Evolutionary conservation across 2,888 invertebrate genomes (phyloP), one percentile per base, ranked within the genome.

Genomic region (Petrolisthes manimaculis): DNA sequence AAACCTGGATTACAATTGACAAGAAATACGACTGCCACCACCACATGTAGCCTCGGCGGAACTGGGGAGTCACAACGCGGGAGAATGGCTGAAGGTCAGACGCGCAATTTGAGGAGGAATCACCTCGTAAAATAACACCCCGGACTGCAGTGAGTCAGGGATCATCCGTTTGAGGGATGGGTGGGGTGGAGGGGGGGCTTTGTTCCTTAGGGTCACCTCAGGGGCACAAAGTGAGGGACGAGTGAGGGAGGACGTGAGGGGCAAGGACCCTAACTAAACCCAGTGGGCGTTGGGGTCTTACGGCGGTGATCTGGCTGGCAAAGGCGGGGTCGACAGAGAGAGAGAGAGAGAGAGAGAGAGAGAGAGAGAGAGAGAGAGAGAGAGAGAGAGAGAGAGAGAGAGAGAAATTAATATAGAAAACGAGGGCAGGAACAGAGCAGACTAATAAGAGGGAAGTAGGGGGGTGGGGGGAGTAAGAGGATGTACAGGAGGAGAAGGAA

Each of bases 101-200:
- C 6, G 61, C 61, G 61, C 61, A 61, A 61, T 61, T 61, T 61
- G 6, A 14, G 61, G 61, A 61, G 14, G 61, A 61, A 61, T 61
- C 61, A 61, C 61, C 61, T 61, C 61, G 61, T 61, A 61, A 61
- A 61, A 61, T 61, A 61, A 61, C 61, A 61, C 61, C 61, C 61
- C 61, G 14, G 14, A 61, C 61, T 61, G 61, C 61, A 61, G 61
- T 61, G 61, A 61, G 8, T 61, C 61, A 61, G 61, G 61, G 61
- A 61, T 61, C 61, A 61, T 61, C 61, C 61, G 61, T 61, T 14
- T 61, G 6, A 6, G 61, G 61, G 61, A n/a, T n/a, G n/a, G n/a
- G n/a, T n/a, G n/a, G n/a, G n/a, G n/a, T n/a, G n/a, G n/a, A n/a
- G 61, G 61, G 61, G 61, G 61, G 14, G 61, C 61, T 61, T 61